Evolutionary conservation across 2,888 invertebrate species (phyloP).

Genomic region (Agonum fuliginosum): DNA sequence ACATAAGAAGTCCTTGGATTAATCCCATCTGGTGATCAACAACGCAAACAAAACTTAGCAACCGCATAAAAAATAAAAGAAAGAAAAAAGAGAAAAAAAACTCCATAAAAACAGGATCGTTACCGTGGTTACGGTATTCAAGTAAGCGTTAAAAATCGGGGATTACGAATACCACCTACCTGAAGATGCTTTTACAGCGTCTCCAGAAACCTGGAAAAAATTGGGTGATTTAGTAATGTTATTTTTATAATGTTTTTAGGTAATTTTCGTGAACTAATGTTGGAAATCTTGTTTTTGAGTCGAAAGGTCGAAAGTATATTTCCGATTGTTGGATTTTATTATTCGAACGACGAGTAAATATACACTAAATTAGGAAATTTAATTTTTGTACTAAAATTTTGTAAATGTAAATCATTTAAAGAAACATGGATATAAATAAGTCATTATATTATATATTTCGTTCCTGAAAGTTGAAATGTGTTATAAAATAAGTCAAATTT

Average conservation of each 20-base stretch:
- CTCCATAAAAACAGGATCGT: constrained; percentile 40
- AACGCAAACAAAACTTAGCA: constrained; percentile 22
- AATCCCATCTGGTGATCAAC: constrained; percentile 54
- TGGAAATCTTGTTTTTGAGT: not conserved
- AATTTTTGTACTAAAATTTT: no score
- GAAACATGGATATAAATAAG: no score
- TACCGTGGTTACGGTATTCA: constrained; percentile 46
- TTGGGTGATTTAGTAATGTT: not conserved
- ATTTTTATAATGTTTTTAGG: not conserved
- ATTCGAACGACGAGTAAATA: no score
- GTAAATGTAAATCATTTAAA: no score
- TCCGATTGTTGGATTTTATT: no score
- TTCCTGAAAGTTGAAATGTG: no score
- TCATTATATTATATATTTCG: no score
- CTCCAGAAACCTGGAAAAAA: not conserved
- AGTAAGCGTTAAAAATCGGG: constrained; percentile 45
- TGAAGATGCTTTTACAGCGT: not conserved
- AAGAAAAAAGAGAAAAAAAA: constrained; percentile 32
- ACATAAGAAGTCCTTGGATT: constrained; percentile 48
- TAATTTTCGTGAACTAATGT: not conserved
- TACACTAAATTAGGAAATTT: no score
- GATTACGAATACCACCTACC: not conserved
- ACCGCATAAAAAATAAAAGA: constrained; percentile 24
- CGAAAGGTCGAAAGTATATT: not conserved
- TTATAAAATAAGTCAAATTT: no score